Evolutionary conservation across 1,140 invertebrate genomes (phyloP).

Genomic region (Cydia strobilella): DNA sequence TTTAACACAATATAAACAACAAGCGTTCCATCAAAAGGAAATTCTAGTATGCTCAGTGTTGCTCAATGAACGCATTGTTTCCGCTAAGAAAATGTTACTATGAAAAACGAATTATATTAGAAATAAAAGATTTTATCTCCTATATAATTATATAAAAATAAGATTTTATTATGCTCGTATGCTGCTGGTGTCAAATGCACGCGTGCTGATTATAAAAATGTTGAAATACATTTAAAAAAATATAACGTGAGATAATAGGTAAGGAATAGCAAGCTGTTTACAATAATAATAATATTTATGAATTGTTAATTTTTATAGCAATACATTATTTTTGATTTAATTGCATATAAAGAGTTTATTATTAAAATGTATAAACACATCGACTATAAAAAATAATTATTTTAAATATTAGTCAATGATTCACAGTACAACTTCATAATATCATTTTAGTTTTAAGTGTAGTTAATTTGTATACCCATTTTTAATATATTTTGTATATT

Average conservation of each 20-base stretch:
- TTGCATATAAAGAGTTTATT: slow-evolving; percentile 18
- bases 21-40: background rate
- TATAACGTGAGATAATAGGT: slow-evolving; percentile 33
- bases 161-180: slow-evolving; percentile 64
- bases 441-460: slow-evolving; percentile 53
- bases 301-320: slow-evolving; percentile 9
- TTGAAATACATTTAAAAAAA: slow-evolving; percentile 33
- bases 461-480: slow-evolving; percentile 33
- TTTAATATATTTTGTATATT: slow-evolving; percentile 6
- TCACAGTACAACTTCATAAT: slow-evolving; percentile 49
- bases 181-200: slow-evolving; percentile 71
- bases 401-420: slow-evolving; percentile 24
- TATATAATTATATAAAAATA: slow-evolving; percentile 54
- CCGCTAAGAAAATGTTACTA: slow-evolving; percentile 56
- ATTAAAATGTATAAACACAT: slow-evolving; percentile 6
- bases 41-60: slow-evolving; percentile 45
- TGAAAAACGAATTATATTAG: slow-evolving; percentile 55
- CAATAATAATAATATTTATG: slow-evolving; percentile 40
- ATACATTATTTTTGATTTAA: slow-evolving; percentile 13
- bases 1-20: background rate
- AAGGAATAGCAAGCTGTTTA: slow-evolving; percentile 42
- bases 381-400: slow-evolving; percentile 29
- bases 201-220: slow-evolving; percentile 57
- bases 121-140: slow-evolving; percentile 67
- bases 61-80: slow-evolving; percentile 56